Conservation (phyloP, 2,113 vertebrate genomes). For the Ceyx margarethae region DNA sequence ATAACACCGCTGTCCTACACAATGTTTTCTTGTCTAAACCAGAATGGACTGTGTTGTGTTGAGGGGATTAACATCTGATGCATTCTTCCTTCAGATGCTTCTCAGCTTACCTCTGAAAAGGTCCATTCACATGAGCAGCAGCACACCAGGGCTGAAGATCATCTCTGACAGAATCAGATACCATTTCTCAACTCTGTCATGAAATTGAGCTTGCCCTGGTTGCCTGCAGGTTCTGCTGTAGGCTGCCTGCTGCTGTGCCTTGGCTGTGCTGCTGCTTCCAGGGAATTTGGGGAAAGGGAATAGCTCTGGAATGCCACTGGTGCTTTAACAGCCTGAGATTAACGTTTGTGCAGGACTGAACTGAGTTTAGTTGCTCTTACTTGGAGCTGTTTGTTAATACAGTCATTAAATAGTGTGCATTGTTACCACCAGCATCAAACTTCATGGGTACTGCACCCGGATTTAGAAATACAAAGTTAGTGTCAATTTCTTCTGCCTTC, state of each 20-base stretch:
- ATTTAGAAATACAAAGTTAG: not conserved
- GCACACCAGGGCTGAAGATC: not conserved
- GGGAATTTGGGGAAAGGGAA: too few relatives aligned
- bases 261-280: not conserved
- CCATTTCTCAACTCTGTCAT: not conserved
- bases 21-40: not conserved
- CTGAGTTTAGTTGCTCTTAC: not conserved
- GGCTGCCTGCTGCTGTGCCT: not conserved
- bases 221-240: not conserved
- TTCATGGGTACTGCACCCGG: not conserved
- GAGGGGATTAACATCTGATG: not conserved
- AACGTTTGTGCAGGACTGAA: not conserved
- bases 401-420: not conserved
- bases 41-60: not conserved
- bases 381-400: not conserved
- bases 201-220: not conserved
- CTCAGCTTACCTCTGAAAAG: not conserved
- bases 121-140: not conserved
- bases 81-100: not conserved
- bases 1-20: not conserved
- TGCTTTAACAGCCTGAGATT: not conserved
- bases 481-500: accelerated
- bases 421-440: not conserved
- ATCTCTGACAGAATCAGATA: not conserved
- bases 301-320: not conserved